These are phyloP conservation scores for Agriopis leucophaearia DNA, from an alignment of 2,888 invertebrate species.

Conservation along the genomic window DNA sequence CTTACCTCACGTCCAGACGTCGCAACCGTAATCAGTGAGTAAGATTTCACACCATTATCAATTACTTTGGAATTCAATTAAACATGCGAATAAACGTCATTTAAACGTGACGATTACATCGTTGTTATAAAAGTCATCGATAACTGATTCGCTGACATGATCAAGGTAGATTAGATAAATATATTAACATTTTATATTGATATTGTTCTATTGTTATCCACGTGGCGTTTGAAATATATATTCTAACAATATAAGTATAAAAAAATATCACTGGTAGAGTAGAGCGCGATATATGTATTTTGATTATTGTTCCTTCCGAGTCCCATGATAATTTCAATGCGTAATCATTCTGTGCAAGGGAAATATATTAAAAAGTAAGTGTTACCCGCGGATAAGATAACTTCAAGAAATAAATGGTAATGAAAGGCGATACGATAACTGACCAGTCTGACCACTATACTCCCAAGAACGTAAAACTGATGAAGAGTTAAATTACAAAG, in stretches of 20 bases:
- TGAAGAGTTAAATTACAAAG: constrained; percentile 54
- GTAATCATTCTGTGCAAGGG: constrained; percentile 1
- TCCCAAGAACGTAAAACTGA: constrained; percentile 46
- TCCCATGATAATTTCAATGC: constrained; percentile 33
- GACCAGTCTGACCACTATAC: constrained; percentile 35
- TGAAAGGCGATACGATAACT: constrained; percentile 51
- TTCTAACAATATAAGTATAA: too few species aligned
- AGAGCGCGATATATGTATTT: constrained; percentile 14
- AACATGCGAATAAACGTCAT: constrained; percentile 30
- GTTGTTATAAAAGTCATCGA: constrained; percentile 17
- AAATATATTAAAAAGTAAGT: not conserved
- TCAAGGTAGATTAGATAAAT: not conserved
- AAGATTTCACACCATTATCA: constrained; percentile 36
- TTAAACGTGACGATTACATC: constrained; percentile 38
- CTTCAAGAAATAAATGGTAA: constrained; percentile 2
- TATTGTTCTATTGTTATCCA: not conserved
- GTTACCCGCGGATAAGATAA: not conserved
- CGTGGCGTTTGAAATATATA: too few species aligned
- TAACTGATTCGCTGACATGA: constrained; percentile 5
- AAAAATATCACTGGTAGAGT: not conserved
- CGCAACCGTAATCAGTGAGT: constrained; percentile 36
- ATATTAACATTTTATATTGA: not conserved
- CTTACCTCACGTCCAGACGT: constrained; percentile 39
- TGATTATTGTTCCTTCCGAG: constrained; percentile 37
- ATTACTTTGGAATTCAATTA: constrained; percentile 31